phyloP scores from a whole-genome alignment of 2,888 invertebrate genomes.

The Dyspetes luteomarginatus region DNA sequence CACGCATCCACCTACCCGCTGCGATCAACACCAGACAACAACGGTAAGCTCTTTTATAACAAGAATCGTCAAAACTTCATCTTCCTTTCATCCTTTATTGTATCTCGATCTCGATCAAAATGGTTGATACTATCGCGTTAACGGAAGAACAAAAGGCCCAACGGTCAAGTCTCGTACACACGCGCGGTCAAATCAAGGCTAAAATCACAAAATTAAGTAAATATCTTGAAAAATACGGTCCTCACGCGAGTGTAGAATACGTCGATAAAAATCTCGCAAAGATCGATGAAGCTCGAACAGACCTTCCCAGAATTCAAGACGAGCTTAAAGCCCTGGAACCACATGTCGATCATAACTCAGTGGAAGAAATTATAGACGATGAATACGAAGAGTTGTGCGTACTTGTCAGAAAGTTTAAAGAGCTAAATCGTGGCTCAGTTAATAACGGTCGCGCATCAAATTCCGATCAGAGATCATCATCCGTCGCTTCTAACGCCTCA shows the following conservation, averaged over 20 bases:
- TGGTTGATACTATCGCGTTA: neutral
- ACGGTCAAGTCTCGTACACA: neutral
- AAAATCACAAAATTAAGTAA: neutral
- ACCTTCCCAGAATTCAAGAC: neutral
- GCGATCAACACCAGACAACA: neutral
- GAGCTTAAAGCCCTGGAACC: neutral
- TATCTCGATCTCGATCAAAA: slow-evolving; percentile 2
- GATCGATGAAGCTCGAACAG: neutral
- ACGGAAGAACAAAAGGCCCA: neutral
- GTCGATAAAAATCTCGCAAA: slow-evolving; percentile 1
- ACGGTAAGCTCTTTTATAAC: slow-evolving; percentile 25
- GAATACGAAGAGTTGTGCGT: slow-evolving; percentile 32
- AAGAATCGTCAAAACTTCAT: slow-evolving; percentile 9
- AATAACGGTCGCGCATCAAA: too few species aligned
- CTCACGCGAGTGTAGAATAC: neutral
- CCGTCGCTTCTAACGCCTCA: neutral
- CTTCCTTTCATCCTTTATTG: neutral
- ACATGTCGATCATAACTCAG: neutral
- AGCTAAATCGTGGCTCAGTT: neutral
- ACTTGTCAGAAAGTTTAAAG: slow-evolving; percentile 21
- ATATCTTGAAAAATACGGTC: slow-evolving; percentile 3
- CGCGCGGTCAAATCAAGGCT: neutral
- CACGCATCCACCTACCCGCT: neutral
- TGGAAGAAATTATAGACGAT: slow-evolving; percentile 18
- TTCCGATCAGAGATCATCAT: neutral